Evolutionary conservation across 2,113 vertebrate species (phyloP).

Genomic region (Cochlearius cochlearius): DNA sequence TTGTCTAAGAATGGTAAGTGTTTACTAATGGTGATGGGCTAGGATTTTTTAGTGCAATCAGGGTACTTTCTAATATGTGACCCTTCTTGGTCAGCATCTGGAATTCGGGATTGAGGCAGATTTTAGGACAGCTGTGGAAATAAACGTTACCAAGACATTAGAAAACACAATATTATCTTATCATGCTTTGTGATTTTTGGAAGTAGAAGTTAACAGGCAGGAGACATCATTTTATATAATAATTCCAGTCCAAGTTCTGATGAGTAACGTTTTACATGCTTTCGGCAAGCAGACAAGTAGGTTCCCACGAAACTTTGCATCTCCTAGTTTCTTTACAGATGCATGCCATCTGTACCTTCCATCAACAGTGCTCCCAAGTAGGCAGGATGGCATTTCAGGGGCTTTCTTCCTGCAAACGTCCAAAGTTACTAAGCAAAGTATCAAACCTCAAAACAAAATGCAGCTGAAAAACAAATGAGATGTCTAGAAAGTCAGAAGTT

Average conservation of each 20-base stretch:
- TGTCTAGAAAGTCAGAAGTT: constrained; percentile 41
- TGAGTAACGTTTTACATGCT: background rate
- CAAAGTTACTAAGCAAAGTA: background rate
- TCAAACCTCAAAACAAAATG: background rate
- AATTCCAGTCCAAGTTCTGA: background rate
- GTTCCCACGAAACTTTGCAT: background rate
- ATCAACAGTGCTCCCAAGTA: background rate
- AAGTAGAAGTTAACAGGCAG: background rate
- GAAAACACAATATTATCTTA: background rate
- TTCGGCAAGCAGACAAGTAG: background rate
- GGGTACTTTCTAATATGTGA: background rate
- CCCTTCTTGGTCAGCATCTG: background rate
- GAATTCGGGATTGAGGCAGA: background rate
- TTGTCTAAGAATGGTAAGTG: background rate
- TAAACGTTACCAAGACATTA: background rate
- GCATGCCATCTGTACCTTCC: background rate
- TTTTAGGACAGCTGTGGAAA: background rate
- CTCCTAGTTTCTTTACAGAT: background rate
- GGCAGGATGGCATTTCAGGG: constrained; percentile 10
- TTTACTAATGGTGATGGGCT: background rate
- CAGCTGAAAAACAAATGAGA: constrained; percentile 36
- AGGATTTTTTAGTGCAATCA: background rate
- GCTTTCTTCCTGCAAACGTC: constrained; percentile 3
- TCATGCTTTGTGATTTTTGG: background rate
- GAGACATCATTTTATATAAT: background rate